Evolutionary conservation across 2,113 vertebrate species (phyloP), one percentile per base, ranked within the genome.

Genomic region (Limanda limanda): DNA sequence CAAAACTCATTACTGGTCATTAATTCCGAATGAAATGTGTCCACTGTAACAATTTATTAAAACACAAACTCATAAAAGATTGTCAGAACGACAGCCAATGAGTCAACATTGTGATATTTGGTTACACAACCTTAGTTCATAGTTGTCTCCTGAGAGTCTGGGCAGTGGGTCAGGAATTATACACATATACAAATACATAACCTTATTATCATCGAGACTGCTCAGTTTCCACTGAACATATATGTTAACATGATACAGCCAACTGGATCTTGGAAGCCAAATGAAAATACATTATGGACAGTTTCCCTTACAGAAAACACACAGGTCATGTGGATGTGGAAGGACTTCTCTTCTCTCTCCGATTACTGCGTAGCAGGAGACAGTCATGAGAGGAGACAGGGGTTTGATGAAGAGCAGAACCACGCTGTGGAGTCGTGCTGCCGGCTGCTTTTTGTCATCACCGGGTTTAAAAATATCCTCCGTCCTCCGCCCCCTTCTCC

Each of bases 381-480:
- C 64, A 61, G 78, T 86, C 86, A 77, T 67, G 75, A 89, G 81
- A 81, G 65, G 85, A 88, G 84, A 74, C 51, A 52, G 81, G 83
- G 68, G 76, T 88, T 88, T 87, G 86, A 90, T 90, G 86, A 90
- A 89, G 83, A 86, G 68, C 80, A 74, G 77, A 56, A 31, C 64
- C 40, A 25, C 21, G n/a, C 73, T 78, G 84, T 83, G 78, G 71
- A 2, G 25, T 42, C 57, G 84, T 21, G 86, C 85, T 86, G 86
- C 84, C 55, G 71, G 71, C 78, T 68, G 65, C 67, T 79, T 84
- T 88, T 76, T 91, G 88, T 87, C 88, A 88, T 91, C 64, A 20
- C 45, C 27, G 58, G 73, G 70, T 91, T 91, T 92, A 92, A 93
- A 93, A 94, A 93, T 90, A 92, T 75, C 84, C 71, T 63, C 76